Evolutionary conservation across 2,113 vertebrate genomes (phyloP).

Genomic region (Redunca redunca): DNA sequence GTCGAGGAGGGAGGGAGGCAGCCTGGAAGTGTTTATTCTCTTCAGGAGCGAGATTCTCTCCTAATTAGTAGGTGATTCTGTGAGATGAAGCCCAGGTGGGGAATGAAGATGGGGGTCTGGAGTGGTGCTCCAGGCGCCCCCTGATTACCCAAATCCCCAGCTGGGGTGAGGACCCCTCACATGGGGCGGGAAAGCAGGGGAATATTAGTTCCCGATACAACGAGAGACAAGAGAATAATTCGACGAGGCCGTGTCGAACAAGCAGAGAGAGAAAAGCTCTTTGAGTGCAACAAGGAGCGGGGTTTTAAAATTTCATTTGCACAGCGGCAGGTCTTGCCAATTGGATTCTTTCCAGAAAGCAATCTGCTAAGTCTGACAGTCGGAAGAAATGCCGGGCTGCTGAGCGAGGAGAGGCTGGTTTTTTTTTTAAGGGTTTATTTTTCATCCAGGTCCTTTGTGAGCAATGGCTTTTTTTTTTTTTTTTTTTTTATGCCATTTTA

Average conservation of each 20-base stretch:
- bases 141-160: conserved; percentile 50
- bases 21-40: conserved; percentile 67
- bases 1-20: neutral
- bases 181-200: conserved; percentile 67
- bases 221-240: conserved; percentile 83
- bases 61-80: conserved; percentile 59
- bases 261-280: conserved; percentile 81
- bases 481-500: conserved; percentile 59
- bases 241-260: conserved; percentile 76
- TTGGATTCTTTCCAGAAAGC: conserved; percentile 84
- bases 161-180: conserved; percentile 49
- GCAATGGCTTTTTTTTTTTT: conserved; percentile 67
- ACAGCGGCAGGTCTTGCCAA: conserved; percentile 84
- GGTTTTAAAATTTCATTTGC: conserved; percentile 85
- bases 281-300: conserved; percentile 80
- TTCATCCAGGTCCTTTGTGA: conserved; percentile 81
- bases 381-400: conserved; percentile 83
- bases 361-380: conserved; percentile 86
- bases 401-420: conserved; percentile 81
- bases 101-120: conserved; percentile 20
- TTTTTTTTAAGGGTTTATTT: conserved; percentile 82
- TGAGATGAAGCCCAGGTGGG: conserved; percentile 53
- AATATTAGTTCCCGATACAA: conserved; percentile 79
- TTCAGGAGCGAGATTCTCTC: conserved; percentile 39
- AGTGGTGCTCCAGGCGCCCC: conserved; percentile 45